Base-by-base conservation (phyloP, 23 tunicate genomes). In the Trididemnum clinides region DNA sequence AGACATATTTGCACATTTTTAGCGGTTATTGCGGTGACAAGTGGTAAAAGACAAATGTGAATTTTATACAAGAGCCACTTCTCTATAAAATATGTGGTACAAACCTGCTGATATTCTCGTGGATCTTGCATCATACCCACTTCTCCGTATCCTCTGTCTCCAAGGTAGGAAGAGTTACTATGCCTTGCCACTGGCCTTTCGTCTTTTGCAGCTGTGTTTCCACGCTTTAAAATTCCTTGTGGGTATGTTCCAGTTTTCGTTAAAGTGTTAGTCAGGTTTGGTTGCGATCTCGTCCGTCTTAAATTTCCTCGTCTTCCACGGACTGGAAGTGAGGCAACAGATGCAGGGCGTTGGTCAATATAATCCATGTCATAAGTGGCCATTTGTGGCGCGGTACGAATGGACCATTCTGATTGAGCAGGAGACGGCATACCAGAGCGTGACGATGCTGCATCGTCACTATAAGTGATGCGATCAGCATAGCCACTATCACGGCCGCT, bases 221-320 rank as follows among this genome's bases (percentile, higher is more conserved):
- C n/a, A 29, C 75, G 19, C 58, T 94, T 94, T 73, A 94, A 65
- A 23, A 94, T 94, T 5, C 98, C 98, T 82, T 94, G 95, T 1
- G 98, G 98, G 33, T 94, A 94, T 34, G 98, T 94, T 27, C 81
- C 66, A 10, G 64, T 78, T 54, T 54, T 51, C 10, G 36, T 51
- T 36, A 78, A 12, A 2, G 28, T 18, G 36, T 36, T 78, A 36
- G 39, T 49, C 1, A 94, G 69, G 57, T 89, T 44, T 0, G 98
- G 98, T 39, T 94, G 98, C 6, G 98, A 94, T 59, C 74, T 36
- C 4, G 94, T 85, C 10, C 98, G 85, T 31, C 54, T 49, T 29
- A 87, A 29, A 49, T 84, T 85, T 65, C 95, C 71, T 21, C 85
- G 50, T 54, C 89, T 57, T 22, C 87, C 77, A 34, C 72, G 21